phyloP scores from a whole-genome alignment of 1,140 invertebrate genomes.

The Trichonephila clavipes region DNA sequence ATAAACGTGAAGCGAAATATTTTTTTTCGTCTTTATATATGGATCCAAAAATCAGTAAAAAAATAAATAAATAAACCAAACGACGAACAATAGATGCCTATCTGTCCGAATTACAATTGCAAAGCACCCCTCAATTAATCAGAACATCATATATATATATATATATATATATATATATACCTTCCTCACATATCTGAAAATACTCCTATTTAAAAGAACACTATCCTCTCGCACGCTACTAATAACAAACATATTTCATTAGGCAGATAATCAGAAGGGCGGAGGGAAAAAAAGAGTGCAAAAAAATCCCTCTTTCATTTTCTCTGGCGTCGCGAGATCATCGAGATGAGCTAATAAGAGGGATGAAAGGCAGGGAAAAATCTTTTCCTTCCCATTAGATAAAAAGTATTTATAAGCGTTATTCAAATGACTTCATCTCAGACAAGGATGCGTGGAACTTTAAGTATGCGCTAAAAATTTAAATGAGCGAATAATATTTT shows the following conservation, averaged over 20 bases:
- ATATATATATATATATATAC: too few relatives aligned
- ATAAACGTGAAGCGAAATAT: too few relatives aligned
- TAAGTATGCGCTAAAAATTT: conserved; percentile 34
- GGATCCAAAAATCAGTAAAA: too few relatives aligned
- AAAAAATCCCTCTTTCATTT: background rate
- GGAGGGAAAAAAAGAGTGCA: background rate
- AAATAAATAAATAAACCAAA: too few relatives aligned
- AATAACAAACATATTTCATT: conserved; percentile 49
- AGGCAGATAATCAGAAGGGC: background rate
- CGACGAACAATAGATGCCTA: too few relatives aligned
- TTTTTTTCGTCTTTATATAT: too few relatives aligned
- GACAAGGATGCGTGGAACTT: background rate
- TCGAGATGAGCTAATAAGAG: conserved; percentile 36
- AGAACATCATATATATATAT: too few relatives aligned
- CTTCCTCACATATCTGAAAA: too few relatives aligned
- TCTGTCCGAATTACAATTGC: too few relatives aligned
- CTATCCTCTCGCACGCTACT: background rate
- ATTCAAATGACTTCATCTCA: conserved; percentile 43
- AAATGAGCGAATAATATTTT: conserved; percentile 54
- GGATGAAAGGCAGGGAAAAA: conserved; percentile 12
- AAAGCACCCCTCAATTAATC: too few relatives aligned
- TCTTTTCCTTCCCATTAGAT: background rate
- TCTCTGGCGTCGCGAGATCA: background rate
- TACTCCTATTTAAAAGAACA: too few relatives aligned
- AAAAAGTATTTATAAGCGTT: conserved; percentile 48